phyloP scores from a whole-genome alignment of 2,113 vertebrate genomes.

The Isurus oxyrinchus region DNA sequence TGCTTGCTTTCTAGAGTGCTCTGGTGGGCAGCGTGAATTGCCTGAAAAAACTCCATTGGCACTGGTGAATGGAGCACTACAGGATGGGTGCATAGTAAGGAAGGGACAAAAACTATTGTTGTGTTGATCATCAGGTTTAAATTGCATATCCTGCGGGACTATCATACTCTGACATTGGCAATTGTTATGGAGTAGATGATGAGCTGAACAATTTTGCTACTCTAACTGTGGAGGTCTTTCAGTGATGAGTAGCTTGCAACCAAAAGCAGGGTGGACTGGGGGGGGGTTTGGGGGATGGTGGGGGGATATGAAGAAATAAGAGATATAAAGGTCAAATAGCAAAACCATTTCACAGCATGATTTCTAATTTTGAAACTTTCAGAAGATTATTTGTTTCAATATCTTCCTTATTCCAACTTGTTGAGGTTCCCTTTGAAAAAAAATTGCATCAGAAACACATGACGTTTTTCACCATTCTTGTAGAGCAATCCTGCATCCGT shows the following conservation, averaged over 20 bases:
- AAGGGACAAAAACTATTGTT: neutral
- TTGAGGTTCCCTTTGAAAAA: neutral
- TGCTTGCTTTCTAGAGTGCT: neutral
- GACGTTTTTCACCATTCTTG: neutral
- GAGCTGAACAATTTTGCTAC: neutral
- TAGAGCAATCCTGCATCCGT: neutral
- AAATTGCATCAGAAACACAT: neutral
- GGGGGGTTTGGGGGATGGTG: neutral
- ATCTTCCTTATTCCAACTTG: neutral
- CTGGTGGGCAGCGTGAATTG: neutral
- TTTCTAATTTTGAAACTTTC: neutral
- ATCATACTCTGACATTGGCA: neutral
- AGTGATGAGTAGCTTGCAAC: neutral
- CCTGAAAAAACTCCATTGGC: neutral
- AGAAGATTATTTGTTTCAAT: neutral
- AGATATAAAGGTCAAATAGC: neutral
- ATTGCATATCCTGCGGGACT: neutral
- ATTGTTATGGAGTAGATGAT: neutral
- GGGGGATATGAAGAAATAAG: neutral
- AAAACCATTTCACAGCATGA: neutral
- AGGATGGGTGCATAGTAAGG: neutral
- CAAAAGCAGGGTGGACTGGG: neutral
- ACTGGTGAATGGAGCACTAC: neutral
- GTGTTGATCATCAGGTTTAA: neutral
- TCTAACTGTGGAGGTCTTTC: neutral